Conservation (phyloP, 2,113 vertebrate species). For the Terrapene triunguis region DNA sequence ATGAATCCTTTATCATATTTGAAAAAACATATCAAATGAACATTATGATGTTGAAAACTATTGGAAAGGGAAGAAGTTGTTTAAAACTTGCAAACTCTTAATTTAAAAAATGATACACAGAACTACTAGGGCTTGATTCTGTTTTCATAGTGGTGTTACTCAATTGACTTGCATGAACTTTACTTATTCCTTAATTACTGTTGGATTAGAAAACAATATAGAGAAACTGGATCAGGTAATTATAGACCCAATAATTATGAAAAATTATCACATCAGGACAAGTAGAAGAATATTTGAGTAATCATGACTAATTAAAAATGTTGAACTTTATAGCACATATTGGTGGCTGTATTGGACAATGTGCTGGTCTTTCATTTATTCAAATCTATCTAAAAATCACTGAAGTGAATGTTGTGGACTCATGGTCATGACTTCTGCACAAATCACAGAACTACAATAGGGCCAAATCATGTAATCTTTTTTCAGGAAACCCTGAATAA, state of each 20-base stretch:
- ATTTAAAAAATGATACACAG: background rate
- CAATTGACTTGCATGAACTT: background rate
- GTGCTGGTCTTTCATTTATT: background rate
- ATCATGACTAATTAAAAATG: background rate
- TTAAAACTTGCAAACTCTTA: background rate
- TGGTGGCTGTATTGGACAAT: background rate
- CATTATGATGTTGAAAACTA: background rate
- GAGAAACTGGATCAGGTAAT: background rate
- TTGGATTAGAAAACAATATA: background rate
- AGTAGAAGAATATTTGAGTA: background rate
- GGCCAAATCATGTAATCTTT: background rate
- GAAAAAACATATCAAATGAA: background rate
- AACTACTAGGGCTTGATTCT: accelerated
- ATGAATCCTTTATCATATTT: background rate
- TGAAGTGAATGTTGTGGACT: background rate
- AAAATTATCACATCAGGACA: background rate
- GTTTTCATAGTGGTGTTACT: background rate
- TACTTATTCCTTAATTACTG: background rate
- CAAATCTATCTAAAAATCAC: background rate
- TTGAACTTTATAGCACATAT: background rate
- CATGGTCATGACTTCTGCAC: background rate
- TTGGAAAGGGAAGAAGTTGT: background rate
- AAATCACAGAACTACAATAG: background rate
- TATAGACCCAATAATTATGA: background rate
- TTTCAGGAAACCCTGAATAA: background rate